A percentile compares a stretch with the other conserved stretches of the same genome.
phyloP scores from a whole-genome alignment of 2,797 vertebrate genomes.

The Basileuterus tristriatus region DNA sequence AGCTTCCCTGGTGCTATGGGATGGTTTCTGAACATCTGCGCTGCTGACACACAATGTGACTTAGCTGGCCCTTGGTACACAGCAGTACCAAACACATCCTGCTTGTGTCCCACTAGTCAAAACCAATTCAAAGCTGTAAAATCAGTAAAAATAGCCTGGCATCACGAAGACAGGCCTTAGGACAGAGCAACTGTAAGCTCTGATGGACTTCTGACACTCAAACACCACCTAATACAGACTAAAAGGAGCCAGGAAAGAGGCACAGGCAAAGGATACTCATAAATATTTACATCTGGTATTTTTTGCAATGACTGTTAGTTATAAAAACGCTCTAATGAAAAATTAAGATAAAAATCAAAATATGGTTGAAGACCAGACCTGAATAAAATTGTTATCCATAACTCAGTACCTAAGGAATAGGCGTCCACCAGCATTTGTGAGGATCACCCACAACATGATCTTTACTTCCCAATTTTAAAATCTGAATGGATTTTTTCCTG shows the following conservation, averaged over 20 bases:
- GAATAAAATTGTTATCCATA: not conserved
- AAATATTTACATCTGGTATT: not conserved
- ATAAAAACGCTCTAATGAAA: not conserved
- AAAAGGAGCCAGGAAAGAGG: not conserved
- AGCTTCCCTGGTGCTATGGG: not conserved
- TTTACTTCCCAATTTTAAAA: not conserved
- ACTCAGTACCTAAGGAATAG: not conserved
- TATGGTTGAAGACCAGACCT: not conserved
- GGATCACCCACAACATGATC: not conserved
- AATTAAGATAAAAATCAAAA: not conserved
- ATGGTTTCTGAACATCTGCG: not conserved
- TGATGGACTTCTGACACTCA: not conserved
- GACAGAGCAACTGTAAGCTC: not conserved
- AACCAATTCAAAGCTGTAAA: not conserved
- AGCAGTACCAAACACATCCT: not conserved
- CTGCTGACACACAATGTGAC: not conserved
- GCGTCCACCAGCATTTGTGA: not conserved
- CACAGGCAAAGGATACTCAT: not conserved
- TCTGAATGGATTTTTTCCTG: not conserved
- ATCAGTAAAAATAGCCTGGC: not conserved
- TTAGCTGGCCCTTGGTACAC: not conserved
- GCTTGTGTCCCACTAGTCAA: not conserved
- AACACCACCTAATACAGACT: fast-evolving
- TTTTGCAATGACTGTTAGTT: not conserved
- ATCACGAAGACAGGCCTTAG: not conserved